Base-by-base conservation (phyloP, 2,888 invertebrate genomes). In the Agonopterix arenella region DNA sequence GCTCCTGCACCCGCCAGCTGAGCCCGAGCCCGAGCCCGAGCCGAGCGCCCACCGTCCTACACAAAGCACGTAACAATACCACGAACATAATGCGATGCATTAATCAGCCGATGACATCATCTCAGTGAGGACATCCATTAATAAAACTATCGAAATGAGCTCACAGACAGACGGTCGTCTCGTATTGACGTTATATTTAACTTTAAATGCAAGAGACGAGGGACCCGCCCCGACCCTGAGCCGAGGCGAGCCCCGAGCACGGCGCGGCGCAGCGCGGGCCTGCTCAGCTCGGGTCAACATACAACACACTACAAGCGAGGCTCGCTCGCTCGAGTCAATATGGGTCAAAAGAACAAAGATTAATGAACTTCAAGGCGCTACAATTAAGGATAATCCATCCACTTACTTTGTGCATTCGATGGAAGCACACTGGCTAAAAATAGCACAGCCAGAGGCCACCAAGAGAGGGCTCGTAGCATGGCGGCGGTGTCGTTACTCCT, bases 331-430 rank as follows among this genome's bases (percentile, higher is more conserved):
- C 44, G 40, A 48, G 51, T 51, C 49, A 49, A 37, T 45, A 38
- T 47, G 42, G 46, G 40, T 44, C 11, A 42, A n/a, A 38, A 36
- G 28, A 4, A 16, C n/a, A 18, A 40, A 44, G 10, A 40, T 38
- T 11, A 36, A 13, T 11, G 36, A 44, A n/a, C 10, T 18, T 18
- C 16, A 37, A 28, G 28, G 28, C 28, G 36, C 10, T 36, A 37
- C 46, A 42, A 41, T 28, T 38, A 44, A 50, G 16, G 51, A 38
- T 49, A 36, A 47, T 44, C 51, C 46, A 52, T 47, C 46, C 54
- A 72, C 75, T 74, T 61, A 76, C 75, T 71, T 65, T 74, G 73
- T 57, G 70, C 70, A 55, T 64, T 57, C 53, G 70, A 64, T 50
- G 70, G 64, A 61, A 62, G 65, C 54, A 60, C 63, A 54, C 56